These are phyloP conservation scores for Valencia hispanica DNA, from an alignment of 2,797 vertebrate species.

Conservation along the genomic window DNA sequence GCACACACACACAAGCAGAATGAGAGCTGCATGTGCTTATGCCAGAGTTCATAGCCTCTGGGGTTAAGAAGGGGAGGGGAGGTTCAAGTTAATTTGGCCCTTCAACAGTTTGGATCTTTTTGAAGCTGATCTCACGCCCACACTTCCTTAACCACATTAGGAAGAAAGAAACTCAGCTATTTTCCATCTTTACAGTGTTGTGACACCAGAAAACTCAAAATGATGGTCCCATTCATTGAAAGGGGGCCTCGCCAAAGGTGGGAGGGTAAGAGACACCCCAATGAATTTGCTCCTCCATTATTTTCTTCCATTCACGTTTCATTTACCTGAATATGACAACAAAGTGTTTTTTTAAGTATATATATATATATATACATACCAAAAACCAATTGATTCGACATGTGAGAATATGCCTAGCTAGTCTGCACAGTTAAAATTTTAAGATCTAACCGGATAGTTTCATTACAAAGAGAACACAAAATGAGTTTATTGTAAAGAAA, in stretches of 20 bases:
- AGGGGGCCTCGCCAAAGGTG: constrained; percentile 11
- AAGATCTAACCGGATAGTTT: not conserved
- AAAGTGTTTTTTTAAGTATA: not conserved
- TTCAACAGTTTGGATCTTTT: constrained; percentile 80
- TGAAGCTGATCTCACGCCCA: constrained; percentile 67
- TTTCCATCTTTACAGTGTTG: constrained; percentile 42
- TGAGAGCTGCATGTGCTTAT: constrained; percentile 76
- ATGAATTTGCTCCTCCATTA: constrained; percentile 14
- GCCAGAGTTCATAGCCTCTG: constrained; percentile 70
- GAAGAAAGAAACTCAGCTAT: constrained; percentile 54
- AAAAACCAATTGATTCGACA: not conserved
- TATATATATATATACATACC: no score
- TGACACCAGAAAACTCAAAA: constrained; percentile 45
- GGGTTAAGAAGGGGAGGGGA: constrained; percentile 64
- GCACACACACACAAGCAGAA: constrained; percentile 47
- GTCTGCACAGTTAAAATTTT: not conserved
- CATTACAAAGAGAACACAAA: not conserved
- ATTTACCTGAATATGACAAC: not conserved
- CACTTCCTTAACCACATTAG: constrained; percentile 36
- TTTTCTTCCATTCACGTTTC: not conserved
- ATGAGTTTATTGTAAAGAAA: not conserved
- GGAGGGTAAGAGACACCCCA: constrained; percentile 50
- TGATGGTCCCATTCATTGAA: constrained; percentile 38
- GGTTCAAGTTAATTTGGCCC: constrained; percentile 78
- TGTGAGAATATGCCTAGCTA: not conserved